Base-by-base conservation (phyloP, 2,888 invertebrate species). In the Tolmerus cingulatus region DNA sequence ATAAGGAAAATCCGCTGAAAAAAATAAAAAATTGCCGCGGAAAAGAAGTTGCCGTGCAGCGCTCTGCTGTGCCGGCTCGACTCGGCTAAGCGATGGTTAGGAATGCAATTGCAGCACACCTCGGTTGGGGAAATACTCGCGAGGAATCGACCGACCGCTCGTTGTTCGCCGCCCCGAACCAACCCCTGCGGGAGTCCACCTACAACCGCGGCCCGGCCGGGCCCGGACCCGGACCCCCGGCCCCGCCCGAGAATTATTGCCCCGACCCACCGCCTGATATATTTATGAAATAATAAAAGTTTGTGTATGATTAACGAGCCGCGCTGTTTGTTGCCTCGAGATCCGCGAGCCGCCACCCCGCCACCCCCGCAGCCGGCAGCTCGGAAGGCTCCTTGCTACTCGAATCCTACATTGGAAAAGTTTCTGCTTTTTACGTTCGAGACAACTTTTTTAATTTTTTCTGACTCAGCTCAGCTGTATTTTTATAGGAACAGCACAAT, bases 271-370 rank as follows among this genome's bases (percentile, higher is more conserved):
- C 74, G 30, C 30, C 74, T 85, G 85, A 85, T 85, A 85, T 85
- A 85, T 85, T 85, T 85, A 85, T 85, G 85, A 85, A 85, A 85
- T 85, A 85, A 85, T 85, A 85, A 85, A 85, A 85, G 85, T 85
- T 74, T 85, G 85, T 85, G 85, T 85, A 85, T 85, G 85, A 85
- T 85, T 85, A 85, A 85, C 85, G 85, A 85, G 85, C 85, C 85
- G 85, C 46, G 85, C 85, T 85, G 85, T 85, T 85, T 85, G 85
- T 74, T 85, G 74, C 85, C 82, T 85, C 46, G 30, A 74, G 85
- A 85, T 74, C 74, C 30, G 85, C 74, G 66, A 7, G 34, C 34
- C 34, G 34, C 34, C 34, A 7, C 3, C 66, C 27, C 66, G 66
- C 43, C 40, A 19, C n/a, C 19, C 74, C 51, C 27, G 46, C n/a